phyloP scores from a whole-genome alignment of 2,888 invertebrate genomes.

The Nephrotoma guestfalica region DNA sequence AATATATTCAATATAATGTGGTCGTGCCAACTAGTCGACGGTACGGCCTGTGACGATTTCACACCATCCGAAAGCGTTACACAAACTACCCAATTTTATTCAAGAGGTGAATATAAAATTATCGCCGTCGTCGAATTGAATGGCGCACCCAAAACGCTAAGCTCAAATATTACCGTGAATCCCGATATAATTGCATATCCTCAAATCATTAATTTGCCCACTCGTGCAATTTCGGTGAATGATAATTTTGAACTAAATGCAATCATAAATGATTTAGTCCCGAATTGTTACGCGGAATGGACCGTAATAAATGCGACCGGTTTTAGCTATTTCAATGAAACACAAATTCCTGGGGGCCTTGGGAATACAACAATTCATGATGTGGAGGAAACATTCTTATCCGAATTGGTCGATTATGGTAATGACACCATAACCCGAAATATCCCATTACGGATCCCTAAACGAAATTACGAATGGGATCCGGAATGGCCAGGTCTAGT shows the following conservation, averaged over 20 bases:
- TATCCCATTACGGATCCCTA: background rate
- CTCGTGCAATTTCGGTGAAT: background rate
- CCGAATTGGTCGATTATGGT: slow-evolving; percentile 3
- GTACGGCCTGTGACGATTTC: background rate
- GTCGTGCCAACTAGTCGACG: background rate
- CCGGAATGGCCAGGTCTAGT: background rate
- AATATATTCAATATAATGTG: background rate
- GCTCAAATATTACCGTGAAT: background rate
- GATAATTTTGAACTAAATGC: background rate
- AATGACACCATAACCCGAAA: background rate
- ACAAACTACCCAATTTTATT: background rate
- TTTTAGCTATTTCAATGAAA: background rate
- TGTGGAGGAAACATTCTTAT: slow-evolving; percentile 3
- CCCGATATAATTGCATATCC: background rate
- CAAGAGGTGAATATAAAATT: background rate
- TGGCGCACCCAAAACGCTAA: background rate
- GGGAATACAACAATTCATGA: background rate
- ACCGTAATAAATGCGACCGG: background rate
- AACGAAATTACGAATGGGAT: background rate
- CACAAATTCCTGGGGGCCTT: background rate
- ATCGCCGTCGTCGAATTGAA: background rate
- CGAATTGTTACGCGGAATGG: slow-evolving; percentile 3
- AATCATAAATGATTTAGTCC: background rate
- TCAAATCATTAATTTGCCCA: background rate
- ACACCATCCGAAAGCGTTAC: background rate